Evolutionary conservation across 2,797 vertebrate species (phyloP).

Genomic region (Lagodon rhomboides): DNA sequence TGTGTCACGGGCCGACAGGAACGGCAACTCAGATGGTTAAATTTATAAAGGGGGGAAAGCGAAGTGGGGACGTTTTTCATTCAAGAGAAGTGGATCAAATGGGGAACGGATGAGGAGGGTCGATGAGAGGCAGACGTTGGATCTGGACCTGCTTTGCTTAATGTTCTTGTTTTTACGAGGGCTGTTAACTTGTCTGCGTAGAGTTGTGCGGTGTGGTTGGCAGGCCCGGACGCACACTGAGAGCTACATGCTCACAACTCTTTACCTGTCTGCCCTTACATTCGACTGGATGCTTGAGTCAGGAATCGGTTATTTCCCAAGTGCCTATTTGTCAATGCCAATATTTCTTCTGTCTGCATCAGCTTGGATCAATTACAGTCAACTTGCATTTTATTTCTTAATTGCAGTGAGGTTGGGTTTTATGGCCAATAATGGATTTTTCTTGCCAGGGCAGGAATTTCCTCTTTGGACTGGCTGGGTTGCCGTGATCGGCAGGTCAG

Average conservation of each 20-base stretch:
- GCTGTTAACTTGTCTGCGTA: conserved; percentile 72
- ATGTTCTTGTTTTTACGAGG: conserved; percentile 74
- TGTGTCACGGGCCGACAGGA: conserved; percentile 54
- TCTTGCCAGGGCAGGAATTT: conserved; percentile 54
- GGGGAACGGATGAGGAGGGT: conserved; percentile 36
- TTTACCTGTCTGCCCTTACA: conserved; percentile 45
- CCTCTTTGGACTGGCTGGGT: conserved; percentile 30
- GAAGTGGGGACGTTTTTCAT: conserved; percentile 15
- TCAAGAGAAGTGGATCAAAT: conserved; percentile 34
- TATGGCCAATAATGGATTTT: conserved; percentile 53
- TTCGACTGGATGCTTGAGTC: conserved; percentile 11
- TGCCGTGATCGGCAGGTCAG: conserved; percentile 47
- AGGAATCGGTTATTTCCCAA: conserved; percentile 33
- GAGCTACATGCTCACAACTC: conserved; percentile 41
- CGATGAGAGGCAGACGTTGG: conserved; percentile 55
- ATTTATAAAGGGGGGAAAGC: conserved; percentile 42
- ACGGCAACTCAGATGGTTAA: conserved; percentile 40
- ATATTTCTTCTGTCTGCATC: conserved; percentile 33
- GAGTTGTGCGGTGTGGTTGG: conserved; percentile 59
- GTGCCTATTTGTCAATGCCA: conserved; percentile 48
- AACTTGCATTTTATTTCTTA: conserved; percentile 21
- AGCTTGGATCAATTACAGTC: conserved; percentile 35
- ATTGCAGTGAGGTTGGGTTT: conserved; percentile 49
- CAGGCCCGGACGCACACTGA: conserved; percentile 43
- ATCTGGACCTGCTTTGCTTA: conserved; percentile 70